Base-by-base conservation (phyloP, 2,888 invertebrate species). In the Corythucha ciliata region DNA sequence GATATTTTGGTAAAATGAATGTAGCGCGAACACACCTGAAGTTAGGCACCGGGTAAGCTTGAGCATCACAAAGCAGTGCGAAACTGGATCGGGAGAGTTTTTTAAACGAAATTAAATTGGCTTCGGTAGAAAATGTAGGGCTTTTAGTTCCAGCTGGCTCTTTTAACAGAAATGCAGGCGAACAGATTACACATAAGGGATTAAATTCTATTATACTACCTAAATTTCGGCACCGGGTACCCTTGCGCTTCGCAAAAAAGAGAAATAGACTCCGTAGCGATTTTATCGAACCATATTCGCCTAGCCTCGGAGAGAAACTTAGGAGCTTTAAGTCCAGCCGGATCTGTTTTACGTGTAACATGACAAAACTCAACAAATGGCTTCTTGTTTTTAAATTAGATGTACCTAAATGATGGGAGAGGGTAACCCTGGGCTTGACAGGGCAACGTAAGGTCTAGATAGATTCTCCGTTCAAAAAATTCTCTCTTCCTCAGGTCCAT, bases 391-490 rank as follows among this genome's bases (percentile, higher is more conserved):
- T 32, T 6, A 21, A 34, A 20, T 10, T 3, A 33, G 14, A 51
- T 32, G n/a, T 70, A 74, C 74, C 71, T 72, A 67, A 69, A 69
- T 44, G 67, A 61, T 63, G 83, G 83, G 64, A 81, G 76, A 42
- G 83, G 83, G 67, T 75, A 79, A 63, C 78, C 79, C 70, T 80
- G 80, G 53, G 79, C 80, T 64, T 79, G 79, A 71, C 82, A 82
- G 55, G 79, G 74, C 58, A 82, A 71, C 44, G 79, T 79, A 66
- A 84, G 76, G 8, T 10, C 29, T 29, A 29, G 8, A 12, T 29
- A 8, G 29, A 29, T 8, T 10, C 29, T 12, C 10, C 8, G 12
- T 10, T 12, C 29, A 12, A 29, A 29, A 12, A 34, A 12, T 14
- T 14, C 18, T 4, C 7, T 34, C n/a, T n/a, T 27, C 4, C 49